phyloP scores from a whole-genome alignment of 2,113 vertebrate genomes.

The Phasianus colchicus region DNA sequence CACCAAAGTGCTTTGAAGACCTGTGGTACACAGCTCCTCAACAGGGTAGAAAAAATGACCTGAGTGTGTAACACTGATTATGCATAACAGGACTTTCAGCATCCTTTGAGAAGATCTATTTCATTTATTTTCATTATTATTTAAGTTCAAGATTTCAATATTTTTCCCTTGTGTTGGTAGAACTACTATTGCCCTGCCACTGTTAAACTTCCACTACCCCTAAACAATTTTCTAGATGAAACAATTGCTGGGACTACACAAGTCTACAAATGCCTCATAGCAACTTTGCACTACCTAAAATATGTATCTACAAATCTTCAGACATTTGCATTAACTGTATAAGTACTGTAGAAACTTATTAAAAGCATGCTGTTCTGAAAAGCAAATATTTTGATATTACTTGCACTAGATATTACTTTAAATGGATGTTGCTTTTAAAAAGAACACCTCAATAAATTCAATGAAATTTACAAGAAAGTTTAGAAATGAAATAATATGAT shows the following conservation, averaged over 20 bases:
- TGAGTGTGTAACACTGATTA: background rate
- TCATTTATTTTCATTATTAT: background rate
- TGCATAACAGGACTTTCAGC: background rate
- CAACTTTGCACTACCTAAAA: background rate
- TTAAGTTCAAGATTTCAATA: background rate
- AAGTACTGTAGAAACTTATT: background rate
- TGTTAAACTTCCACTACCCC: background rate
- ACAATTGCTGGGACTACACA: background rate
- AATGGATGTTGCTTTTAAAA: background rate
- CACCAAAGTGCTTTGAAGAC: background rate
- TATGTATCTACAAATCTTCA: background rate
- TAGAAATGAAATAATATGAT: background rate
- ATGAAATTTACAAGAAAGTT: background rate
- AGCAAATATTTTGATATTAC: background rate
- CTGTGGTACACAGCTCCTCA: background rate
- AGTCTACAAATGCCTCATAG: background rate
- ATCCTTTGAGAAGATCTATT: background rate
- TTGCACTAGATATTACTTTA: background rate
- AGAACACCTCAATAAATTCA: background rate
- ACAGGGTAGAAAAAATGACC: background rate
- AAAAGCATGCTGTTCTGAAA: background rate
- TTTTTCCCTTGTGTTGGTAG: background rate
- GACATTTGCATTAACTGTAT: background rate
- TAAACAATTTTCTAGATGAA: background rate
- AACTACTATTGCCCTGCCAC: background rate